A percentile compares a stretch with the other conserved stretches of the same genome.
Evolutionary conservation across 2,888 invertebrate species (phyloP).

Genomic region (Rotaria macrura): DNA sequence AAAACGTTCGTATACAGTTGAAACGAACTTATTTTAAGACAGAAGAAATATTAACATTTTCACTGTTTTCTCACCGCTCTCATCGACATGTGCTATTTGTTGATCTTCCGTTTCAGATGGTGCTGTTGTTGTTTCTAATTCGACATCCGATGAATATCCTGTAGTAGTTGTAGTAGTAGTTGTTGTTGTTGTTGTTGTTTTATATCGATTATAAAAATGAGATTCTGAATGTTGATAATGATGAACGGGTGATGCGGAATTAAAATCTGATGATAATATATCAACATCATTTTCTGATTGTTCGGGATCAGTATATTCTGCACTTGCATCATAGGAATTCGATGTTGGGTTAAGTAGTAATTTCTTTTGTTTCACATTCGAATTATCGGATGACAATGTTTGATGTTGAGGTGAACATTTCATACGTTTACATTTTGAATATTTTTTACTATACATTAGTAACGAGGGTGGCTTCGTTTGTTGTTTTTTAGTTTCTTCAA

Average conservation of each 20-base stretch:
- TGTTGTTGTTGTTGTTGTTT: neutral
- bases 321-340: neutral
- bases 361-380: neutral
- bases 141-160: slow-evolving; percentile 6
- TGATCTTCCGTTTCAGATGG: neutral
- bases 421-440: neutral
- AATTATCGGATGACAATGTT: no score
- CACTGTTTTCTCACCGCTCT: neutral
- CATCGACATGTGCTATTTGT: neutral
- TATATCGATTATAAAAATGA: slow-evolving; percentile 2
- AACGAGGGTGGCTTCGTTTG: neutral
- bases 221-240: neutral
- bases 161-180: neutral
- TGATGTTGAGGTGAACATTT: neutral
- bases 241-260: neutral
- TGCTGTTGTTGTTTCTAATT: neutral
- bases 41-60: neutral
- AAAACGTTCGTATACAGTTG: neutral
- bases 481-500: neutral
- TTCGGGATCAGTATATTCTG: slow-evolving; percentile 13
- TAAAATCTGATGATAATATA: neutral
- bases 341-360: neutral
- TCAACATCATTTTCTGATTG: slow-evolving; percentile 16
- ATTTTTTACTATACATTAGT: neutral
- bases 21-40: neutral